Conservation (phyloP, 2,888 invertebrate genomes). For the Meganola albula region DNA sequence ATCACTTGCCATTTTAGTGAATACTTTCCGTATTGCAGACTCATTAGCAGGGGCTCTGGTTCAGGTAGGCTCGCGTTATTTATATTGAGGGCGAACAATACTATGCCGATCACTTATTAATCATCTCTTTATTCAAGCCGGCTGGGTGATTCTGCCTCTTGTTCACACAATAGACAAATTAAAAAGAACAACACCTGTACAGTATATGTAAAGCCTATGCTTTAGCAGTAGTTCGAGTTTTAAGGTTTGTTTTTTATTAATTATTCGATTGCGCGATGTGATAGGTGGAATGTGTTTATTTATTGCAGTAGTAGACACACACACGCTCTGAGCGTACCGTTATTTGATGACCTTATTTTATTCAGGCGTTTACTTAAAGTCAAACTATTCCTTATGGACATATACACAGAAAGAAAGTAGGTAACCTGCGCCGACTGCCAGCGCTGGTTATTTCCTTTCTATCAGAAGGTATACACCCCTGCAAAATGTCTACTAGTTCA, state of each 20-base stretch:
- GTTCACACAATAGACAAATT: conserved; percentile 12
- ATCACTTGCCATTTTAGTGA: conserved; percentile 12
- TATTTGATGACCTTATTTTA: no score
- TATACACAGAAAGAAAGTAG: no score
- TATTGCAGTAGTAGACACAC: background rate
- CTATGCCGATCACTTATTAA: conserved; percentile 54
- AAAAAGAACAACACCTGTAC: background rate
- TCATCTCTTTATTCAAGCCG: conserved; percentile 56
- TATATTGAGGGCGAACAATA: conserved; percentile 52
- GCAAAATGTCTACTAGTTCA: no score
- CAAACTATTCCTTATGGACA: no score
- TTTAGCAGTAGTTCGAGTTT: background rate
- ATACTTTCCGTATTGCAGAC: conserved; percentile 34
- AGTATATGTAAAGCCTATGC: no score
- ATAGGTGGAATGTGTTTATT: background rate
- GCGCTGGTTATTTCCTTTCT: no score
- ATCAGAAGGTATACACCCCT: no score
- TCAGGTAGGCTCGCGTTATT: conserved; percentile 58
- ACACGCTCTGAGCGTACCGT: background rate
- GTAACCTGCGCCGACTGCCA: no score
- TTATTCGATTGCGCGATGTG: background rate
- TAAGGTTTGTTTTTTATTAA: background rate
- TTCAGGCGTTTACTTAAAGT: no score
- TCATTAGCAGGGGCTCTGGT: conserved; percentile 61
- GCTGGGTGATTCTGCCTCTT: conserved; percentile 37